phyloP scores from a whole-genome alignment of 2,888 invertebrate genomes.

The Drosophila rubida region DNA sequence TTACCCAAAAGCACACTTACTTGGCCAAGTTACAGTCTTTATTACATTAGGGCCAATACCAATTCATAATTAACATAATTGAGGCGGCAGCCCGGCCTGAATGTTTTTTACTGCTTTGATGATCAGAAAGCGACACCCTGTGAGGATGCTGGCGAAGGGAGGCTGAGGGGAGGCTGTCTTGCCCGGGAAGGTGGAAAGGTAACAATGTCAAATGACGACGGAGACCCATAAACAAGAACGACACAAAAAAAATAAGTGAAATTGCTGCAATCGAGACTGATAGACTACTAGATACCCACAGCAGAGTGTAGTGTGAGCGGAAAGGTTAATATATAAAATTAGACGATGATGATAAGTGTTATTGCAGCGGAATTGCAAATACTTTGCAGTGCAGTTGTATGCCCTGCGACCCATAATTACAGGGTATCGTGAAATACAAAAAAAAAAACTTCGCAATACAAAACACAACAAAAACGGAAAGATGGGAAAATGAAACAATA shows the following conservation, averaged over 20 bases:
- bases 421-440: neutral
- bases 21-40: constrained; percentile 13
- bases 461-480: constrained; percentile 20
- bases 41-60: constrained; percentile 48
- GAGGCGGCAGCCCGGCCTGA: constrained; percentile 20
- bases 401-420: neutral
- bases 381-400: neutral
- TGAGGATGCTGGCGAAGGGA: neutral
- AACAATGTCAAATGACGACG: constrained; percentile 12
- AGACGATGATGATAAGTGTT: neutral
- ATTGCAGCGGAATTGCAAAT: no score
- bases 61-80: constrained; percentile 60
- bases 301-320: no score
- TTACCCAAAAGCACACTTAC: constrained; percentile 20
- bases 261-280: neutral
- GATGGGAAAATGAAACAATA: constrained; percentile 49
- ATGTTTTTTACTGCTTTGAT: constrained; percentile 38
- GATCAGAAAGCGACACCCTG: constrained; percentile 21
- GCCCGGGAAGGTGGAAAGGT: neutral
- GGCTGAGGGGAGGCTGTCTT: neutral
- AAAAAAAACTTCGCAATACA: neutral
- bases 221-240: constrained; percentile 26
- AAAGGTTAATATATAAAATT: neutral
- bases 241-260: constrained; percentile 1
- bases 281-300: neutral